phyloP scores from a whole-genome alignment of 2,888 invertebrate genomes.

The Muscina levida region DNA sequence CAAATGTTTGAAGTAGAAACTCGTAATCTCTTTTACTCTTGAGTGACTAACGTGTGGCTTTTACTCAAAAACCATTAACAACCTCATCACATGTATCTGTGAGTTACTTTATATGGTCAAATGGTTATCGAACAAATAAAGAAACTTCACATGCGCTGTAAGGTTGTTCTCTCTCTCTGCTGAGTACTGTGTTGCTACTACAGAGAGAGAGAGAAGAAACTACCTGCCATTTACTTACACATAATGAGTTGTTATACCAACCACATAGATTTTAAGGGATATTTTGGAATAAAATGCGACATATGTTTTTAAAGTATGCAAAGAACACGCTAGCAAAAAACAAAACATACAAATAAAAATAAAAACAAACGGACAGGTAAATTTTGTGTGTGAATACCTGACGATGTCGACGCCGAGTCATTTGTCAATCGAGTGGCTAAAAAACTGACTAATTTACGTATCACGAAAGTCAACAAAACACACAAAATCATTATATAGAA shows the following conservation, averaged over 20 bases:
- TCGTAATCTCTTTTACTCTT: background rate
- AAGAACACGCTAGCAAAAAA: background rate
- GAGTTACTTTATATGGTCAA: constrained; percentile 53
- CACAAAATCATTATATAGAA: too few relatives aligned
- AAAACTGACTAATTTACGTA: too few relatives aligned
- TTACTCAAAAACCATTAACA: background rate
- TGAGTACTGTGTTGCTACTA: too few relatives aligned
- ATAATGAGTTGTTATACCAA: background rate
- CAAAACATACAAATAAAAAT: constrained; percentile 27
- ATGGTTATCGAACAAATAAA: background rate
- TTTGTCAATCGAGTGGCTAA: too few relatives aligned
- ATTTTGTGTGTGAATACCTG: constrained; percentile 38
- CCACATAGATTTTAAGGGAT: background rate
- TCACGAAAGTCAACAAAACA: too few relatives aligned
- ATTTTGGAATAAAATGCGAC: constrained; percentile 43
- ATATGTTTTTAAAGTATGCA: constrained; percentile 23
- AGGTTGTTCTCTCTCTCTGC: too few relatives aligned
- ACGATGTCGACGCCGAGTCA: constrained; percentile 44
- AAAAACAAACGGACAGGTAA: constrained; percentile 45
- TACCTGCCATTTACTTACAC: constrained; percentile 30
- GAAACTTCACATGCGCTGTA: constrained; percentile 50
- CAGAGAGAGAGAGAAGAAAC: constrained; percentile 21
- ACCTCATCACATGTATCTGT: constrained; percentile 59
- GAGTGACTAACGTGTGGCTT: background rate
- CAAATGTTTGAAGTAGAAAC: background rate